Percentiles rank a stretch among this genome's conserved stretches.
Conservation (phyloP, 1,140 invertebrate genomes). For the Saccostrea echinata region DNA sequence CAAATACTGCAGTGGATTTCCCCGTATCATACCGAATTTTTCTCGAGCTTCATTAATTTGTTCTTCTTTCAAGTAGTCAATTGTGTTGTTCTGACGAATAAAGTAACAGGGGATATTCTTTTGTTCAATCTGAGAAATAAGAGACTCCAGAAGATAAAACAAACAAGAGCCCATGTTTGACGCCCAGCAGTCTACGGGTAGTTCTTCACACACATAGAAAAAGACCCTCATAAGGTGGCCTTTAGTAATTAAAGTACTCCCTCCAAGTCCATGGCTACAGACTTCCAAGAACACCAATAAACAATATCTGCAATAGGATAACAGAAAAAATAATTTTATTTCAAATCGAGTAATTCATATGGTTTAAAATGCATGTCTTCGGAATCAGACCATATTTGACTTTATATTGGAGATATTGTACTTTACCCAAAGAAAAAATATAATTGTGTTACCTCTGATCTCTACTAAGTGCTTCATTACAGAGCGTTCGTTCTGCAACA, state of each 20-base stretch:
- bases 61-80: conserved; percentile 40
- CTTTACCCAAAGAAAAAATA: not conserved
- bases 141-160: conserved; percentile 48
- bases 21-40: conserved; percentile 25
- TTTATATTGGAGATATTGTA: too few relatives aligned
- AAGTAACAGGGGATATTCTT: conserved; percentile 50
- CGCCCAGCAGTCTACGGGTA: conserved; percentile 48
- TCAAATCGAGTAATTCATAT: too few relatives aligned
- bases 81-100: conserved; percentile 49
- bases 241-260: conserved; percentile 11
- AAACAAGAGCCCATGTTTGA: conserved; percentile 45
- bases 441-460: conserved; percentile 41
- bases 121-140: conserved; percentile 30
- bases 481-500: conserved; percentile 48
- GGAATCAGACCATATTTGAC: too few relatives aligned
- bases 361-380: too few relatives aligned
- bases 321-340: too few relatives aligned
- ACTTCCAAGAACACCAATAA: conserved; percentile 51
- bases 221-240: conserved; percentile 50
- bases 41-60: conserved; percentile 27
- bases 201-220: conserved; percentile 52
- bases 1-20: not conserved
- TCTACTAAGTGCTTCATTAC: conserved; percentile 44
- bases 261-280: conserved; percentile 36
- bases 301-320: conserved; percentile 40